Evolutionary conservation across 2,113 vertebrate genomes (phyloP).

Genomic region (Eudyptes chrysolophus): DNA sequence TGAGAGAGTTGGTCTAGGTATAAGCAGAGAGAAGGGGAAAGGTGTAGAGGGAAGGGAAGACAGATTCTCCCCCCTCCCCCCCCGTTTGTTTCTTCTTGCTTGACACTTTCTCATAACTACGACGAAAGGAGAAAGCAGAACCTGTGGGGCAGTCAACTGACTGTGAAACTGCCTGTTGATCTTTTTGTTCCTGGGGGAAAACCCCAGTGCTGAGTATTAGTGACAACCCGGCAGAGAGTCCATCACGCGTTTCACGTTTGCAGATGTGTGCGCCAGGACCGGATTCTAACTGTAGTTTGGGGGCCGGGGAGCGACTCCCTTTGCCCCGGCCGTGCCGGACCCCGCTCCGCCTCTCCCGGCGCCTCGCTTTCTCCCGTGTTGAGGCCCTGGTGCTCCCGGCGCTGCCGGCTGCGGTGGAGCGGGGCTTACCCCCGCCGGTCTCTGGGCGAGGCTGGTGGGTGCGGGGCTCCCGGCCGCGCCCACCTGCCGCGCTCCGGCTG

Average conservation of each 20-base stretch:
- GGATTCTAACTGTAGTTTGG: background rate
- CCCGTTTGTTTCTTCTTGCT: background rate
- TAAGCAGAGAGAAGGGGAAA: background rate
- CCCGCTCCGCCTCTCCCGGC: background rate
- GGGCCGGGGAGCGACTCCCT: accelerated
- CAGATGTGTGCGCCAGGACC: accelerated
- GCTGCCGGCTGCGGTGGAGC: background rate
- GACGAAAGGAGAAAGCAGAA: background rate
- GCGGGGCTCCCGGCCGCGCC: no score
- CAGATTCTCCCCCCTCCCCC: no score
- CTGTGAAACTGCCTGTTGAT: background rate
- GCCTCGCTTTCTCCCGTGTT: no score
- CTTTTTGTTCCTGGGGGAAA: background rate
- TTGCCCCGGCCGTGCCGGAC: background rate
- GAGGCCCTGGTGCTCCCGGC: background rate
- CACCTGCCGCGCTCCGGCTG: no score
- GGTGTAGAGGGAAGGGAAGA: background rate
- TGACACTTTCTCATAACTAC: background rate
- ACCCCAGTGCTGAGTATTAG: accelerated
- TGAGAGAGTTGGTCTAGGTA: background rate
- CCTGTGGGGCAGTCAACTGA: background rate
- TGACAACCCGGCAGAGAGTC: background rate
- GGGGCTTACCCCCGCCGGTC: accelerated
- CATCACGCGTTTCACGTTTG: background rate
- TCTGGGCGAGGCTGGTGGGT: background rate